A percentile compares a stretch with the other conserved stretches of the same genome.
Evolutionary conservation across 2,888 invertebrate species (phyloP).

Genomic region (Eumerus sabulonum): DNA sequence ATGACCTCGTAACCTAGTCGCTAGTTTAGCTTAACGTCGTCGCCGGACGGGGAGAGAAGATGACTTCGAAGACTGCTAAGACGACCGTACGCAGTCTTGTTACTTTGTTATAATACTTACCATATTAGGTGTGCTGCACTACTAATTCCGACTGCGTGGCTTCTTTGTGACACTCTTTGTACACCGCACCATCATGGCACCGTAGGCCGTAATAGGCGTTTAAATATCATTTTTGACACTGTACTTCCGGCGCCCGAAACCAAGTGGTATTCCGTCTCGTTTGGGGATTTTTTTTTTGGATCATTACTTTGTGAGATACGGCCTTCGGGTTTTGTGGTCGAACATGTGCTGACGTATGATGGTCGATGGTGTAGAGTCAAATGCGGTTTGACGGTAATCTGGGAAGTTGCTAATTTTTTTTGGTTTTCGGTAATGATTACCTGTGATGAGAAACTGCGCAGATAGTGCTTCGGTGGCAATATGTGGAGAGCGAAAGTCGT

Average conservation of each 20-base stretch:
- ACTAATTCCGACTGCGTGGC: conserved; percentile 33
- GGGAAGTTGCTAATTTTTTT: too few species aligned
- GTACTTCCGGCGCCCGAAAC: conserved; percentile 61
- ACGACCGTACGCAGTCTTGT: conserved; percentile 15
- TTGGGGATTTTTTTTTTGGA: conserved; percentile 14
- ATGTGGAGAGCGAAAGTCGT: too few species aligned
- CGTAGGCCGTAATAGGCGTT: conserved; percentile 31
- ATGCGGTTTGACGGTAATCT: too few species aligned
- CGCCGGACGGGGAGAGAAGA: conserved; percentile 53
- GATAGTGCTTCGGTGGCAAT: too few species aligned
- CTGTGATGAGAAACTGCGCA: too few species aligned
- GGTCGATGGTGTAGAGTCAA: neutral
- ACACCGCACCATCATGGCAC: conserved; percentile 12
- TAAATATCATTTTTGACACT: conserved; percentile 24
- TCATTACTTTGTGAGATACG: conserved; percentile 10
- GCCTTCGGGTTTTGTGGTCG: conserved; percentile 18
- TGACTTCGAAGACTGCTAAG: conserved; percentile 32
- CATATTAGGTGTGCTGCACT: conserved; percentile 45
- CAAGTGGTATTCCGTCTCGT: conserved; percentile 18
- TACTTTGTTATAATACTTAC: conserved; percentile 21
- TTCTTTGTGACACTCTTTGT: conserved; percentile 52
- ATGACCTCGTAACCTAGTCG: conserved; percentile 67
- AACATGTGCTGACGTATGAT: neutral
- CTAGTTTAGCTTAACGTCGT: conserved; percentile 49
- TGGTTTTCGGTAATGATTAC: too few species aligned